Conservation (phyloP, 2,888 invertebrate species). For the Mesochorus sp. region DNA sequence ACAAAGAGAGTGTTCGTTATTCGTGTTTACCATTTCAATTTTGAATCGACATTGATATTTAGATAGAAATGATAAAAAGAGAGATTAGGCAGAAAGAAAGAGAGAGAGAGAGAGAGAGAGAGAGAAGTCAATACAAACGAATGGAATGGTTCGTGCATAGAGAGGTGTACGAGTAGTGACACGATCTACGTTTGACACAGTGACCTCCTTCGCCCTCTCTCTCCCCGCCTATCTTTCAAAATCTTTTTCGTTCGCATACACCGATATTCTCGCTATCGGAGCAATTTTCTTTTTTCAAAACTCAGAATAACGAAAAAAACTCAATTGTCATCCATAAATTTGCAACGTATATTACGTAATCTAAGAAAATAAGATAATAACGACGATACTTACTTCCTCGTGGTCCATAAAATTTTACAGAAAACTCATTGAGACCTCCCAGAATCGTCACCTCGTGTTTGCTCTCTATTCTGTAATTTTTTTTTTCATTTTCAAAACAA, state of each 20-base stretch:
- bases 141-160: conserved; percentile 28
- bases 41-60: conserved; percentile 2
- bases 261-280: background rate
- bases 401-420: conserved; percentile 99
- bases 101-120: background rate
- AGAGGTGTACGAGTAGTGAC: conserved; percentile 29
- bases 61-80: no score
- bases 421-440: conserved; percentile 99
- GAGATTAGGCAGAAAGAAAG: background rate
- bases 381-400: conserved; percentile 91
- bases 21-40: background rate
- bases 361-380: background rate
- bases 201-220: conserved; percentile 49
- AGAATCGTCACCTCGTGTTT: conserved; percentile 99
- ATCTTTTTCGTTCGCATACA: background rate
- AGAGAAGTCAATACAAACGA: conserved; percentile 42
- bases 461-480: conserved; percentile 93
- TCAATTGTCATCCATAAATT: background rate
- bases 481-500: conserved; percentile 30
- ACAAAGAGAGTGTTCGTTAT: no score
- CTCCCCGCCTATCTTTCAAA: background rate
- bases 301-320: background rate
- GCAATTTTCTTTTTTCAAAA: background rate
- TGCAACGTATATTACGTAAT: background rate
- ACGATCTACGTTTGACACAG: conserved; percentile 53